A percentile compares a stretch with the other conserved stretches of the same genome.
Evolutionary conservation across 2,797 vertebrate genomes (phyloP).

Genomic region (Lutjanus campechanus): DNA sequence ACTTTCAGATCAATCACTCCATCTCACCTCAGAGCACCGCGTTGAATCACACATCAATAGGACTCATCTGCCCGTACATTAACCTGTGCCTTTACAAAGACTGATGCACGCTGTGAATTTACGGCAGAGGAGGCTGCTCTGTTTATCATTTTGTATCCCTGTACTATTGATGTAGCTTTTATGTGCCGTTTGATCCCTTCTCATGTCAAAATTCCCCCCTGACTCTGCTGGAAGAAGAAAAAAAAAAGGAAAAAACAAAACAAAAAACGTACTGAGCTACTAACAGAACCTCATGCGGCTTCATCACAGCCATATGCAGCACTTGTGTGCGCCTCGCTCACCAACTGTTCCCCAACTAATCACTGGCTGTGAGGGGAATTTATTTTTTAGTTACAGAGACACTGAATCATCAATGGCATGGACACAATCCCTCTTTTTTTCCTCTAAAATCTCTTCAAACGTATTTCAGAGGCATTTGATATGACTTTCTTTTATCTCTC

Average conservation of each 20-base stretch:
- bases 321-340: slow-evolving; percentile 56
- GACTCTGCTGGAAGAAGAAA: slow-evolving; percentile 53
- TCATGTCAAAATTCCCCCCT: slow-evolving; percentile 64
- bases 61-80: slow-evolving; percentile 62
- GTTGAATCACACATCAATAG: slow-evolving; percentile 63
- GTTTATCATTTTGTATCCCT: slow-evolving; percentile 66
- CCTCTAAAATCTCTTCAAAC: slow-evolving; percentile 41
- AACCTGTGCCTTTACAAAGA: slow-evolving; percentile 61
- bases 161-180: slow-evolving; percentile 74
- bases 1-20: slow-evolving; percentile 72
- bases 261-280: slow-evolving; percentile 36
- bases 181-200: slow-evolving; percentile 71
- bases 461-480: slow-evolving; percentile 50
- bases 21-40: slow-evolving; percentile 56
- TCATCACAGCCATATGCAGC: slow-evolving; percentile 69
- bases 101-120: slow-evolving; percentile 58
- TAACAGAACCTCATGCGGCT: slow-evolving; percentile 63
- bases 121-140: slow-evolving; percentile 49
- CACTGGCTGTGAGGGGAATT: slow-evolving; percentile 64
- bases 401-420: slow-evolving; percentile 69
- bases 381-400: slow-evolving; percentile 67
- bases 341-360: slow-evolving; percentile 75
- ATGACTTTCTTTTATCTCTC: slow-evolving; percentile 45
- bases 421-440: slow-evolving; percentile 39
- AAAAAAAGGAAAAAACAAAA: slow-evolving; percentile 15